Conservation (phyloP, 2,888 invertebrate species). For the Petrolisthes manimaculis region DNA sequence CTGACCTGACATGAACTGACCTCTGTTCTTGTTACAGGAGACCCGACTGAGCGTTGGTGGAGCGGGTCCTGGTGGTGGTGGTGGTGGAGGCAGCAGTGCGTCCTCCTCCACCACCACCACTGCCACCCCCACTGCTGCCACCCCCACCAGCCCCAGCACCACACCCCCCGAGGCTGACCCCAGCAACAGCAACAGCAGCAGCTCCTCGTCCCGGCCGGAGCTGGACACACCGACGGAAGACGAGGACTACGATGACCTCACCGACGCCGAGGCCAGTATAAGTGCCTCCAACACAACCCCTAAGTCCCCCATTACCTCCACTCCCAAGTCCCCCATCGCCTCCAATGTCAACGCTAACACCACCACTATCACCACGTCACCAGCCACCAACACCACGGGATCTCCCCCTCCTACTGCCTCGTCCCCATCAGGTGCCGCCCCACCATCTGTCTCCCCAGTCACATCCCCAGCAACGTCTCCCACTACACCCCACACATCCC, state of each 20-base stretch:
- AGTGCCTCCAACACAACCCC: background rate
- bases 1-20: background rate
- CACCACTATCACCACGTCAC: background rate
- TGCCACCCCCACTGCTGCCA: slow-evolving; percentile 4
- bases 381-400: background rate
- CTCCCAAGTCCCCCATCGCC: slow-evolving; percentile 9
- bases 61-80: slow-evolving; percentile 14
- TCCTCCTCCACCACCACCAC: slow-evolving; percentile 17
- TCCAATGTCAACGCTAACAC: background rate
- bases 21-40: slow-evolving; percentile 28
- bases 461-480: background rate
- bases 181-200: background rate
- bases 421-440: background rate
- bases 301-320: slow-evolving; percentile 11
- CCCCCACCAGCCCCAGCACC: slow-evolving; percentile 23
- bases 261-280: background rate
- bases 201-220: slow-evolving; percentile 9
- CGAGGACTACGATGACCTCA: slow-evolving; percentile 22
- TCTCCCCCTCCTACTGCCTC: background rate
- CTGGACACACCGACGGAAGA: slow-evolving; percentile 28
- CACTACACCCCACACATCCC: background rate
- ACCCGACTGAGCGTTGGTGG: background rate
- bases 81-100: slow-evolving; percentile 32
- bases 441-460: background rate
- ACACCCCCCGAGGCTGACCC: background rate